Conservation (phyloP, 2,888 invertebrate species). For the Drosophila gaucha region DNA sequence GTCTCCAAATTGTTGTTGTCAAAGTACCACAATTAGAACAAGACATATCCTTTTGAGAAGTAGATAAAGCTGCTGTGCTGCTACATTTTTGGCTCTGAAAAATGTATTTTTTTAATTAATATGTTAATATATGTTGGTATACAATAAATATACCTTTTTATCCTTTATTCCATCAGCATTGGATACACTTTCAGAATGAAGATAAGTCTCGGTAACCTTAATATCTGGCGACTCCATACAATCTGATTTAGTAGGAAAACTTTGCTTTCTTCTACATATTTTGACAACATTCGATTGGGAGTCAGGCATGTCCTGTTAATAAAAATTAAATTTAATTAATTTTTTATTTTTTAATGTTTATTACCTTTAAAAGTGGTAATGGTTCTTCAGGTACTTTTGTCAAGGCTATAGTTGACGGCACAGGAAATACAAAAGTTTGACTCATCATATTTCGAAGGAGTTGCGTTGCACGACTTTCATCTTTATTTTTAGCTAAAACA, state of each 20-base stretch:
- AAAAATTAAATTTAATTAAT: neutral
- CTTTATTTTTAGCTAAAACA: conserved; percentile 83
- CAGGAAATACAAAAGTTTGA: conserved; percentile 90
- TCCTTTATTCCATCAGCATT: conserved; percentile 65
- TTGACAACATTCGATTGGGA: conserved; percentile 71
- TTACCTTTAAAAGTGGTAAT: conserved; percentile 84
- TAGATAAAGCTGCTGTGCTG: conserved; percentile 64
- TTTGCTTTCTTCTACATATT: conserved; percentile 91
- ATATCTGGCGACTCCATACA: conserved; percentile 57
- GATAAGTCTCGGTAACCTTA: conserved; percentile 47
- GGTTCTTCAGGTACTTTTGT: conserved; percentile 82
- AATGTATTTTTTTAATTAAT: neutral
- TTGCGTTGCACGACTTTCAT: conserved; percentile 90
- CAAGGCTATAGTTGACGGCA: conserved; percentile 84
- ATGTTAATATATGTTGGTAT: neutral
- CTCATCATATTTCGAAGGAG: conserved; percentile 91
- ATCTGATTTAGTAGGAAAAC: conserved; percentile 88
- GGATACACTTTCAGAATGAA: conserved; percentile 46
- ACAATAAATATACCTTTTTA: conserved; percentile 64
- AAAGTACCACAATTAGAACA: conserved; percentile 99
- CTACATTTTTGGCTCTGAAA: conserved; percentile 56
- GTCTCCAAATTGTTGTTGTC: conserved; percentile 98
- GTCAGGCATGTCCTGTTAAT: conserved; percentile 69
- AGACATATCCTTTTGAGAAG: conserved; percentile 88
- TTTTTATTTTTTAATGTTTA: neutral